These are phyloP conservation scores for Chloebia gouldiae DNA, from an alignment of 2,113 vertebrate species.

Conservation along the genomic window DNA sequence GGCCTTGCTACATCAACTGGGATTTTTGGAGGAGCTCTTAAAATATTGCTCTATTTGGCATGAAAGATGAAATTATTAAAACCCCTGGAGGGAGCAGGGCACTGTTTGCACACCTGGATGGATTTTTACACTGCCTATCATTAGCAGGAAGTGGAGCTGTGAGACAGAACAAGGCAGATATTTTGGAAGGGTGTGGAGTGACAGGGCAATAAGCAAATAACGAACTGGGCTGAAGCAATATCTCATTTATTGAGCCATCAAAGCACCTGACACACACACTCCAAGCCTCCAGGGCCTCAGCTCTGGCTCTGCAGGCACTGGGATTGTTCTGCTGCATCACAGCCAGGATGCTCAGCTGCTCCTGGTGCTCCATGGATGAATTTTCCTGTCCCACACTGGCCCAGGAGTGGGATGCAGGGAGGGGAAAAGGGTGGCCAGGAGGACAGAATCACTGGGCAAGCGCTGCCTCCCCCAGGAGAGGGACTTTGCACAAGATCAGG, in stretches of 20 bases:
- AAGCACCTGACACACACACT: neutral
- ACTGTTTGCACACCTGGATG: neutral
- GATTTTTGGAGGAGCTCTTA: neutral
- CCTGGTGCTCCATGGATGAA: neutral
- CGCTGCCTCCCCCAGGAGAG: neutral
- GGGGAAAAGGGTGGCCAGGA: neutral
- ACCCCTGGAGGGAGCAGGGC: neutral
- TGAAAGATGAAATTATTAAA: neutral
- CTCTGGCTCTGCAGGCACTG: neutral
- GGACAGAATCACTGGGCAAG: no score
- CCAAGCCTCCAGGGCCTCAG: neutral
- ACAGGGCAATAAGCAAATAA: neutral
- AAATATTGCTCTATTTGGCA: neutral
- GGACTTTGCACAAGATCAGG: neutral
- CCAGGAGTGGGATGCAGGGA: neutral
- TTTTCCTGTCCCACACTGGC: neutral
- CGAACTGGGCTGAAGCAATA: neutral
- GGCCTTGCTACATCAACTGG: neutral
- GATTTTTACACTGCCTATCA: neutral
- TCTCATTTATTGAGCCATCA: neutral
- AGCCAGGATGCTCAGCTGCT: neutral
- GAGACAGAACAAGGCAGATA: neutral
- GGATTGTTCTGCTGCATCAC: neutral
- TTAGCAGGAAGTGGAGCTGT: neutral
- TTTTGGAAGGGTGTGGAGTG: neutral